A percentile compares a stretch with the other conserved stretches of the same genome.
Conservation (phyloP, 2,888 invertebrate species). For the Drosophila ezoana region DNA sequence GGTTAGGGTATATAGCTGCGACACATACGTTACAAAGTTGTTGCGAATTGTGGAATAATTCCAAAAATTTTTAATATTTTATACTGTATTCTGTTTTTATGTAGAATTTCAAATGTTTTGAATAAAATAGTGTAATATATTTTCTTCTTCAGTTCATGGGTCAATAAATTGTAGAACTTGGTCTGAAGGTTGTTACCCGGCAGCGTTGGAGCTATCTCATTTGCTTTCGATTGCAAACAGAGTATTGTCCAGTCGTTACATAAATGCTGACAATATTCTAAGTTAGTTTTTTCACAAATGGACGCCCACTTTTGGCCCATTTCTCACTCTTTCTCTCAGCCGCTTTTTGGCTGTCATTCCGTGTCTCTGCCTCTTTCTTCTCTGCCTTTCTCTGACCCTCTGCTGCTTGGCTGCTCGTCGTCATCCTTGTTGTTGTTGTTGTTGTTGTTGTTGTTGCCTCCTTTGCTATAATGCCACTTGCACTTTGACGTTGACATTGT, state of each 20-base stretch:
- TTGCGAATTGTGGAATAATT: too few relatives aligned
- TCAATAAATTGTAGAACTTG: too few relatives aligned
- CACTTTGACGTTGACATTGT: slow-evolving; percentile 78
- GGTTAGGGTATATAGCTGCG: neutral
- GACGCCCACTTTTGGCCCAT: slow-evolving; percentile 39
- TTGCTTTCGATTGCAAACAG: neutral
- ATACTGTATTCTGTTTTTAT: too few relatives aligned
- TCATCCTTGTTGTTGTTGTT: slow-evolving; percentile 26
- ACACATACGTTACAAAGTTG: too few relatives aligned
- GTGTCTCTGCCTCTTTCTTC: slow-evolving; percentile 25
- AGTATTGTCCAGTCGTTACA: neutral
- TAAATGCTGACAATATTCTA: neutral
- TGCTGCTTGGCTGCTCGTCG: slow-evolving; percentile 31
- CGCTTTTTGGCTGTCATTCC: slow-evolving; percentile 45
- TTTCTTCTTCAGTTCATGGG: too few relatives aligned
- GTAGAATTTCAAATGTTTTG: too few relatives aligned
- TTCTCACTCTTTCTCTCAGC: slow-evolving; percentile 33
- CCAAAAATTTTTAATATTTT: too few relatives aligned
- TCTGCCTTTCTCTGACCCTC: slow-evolving; percentile 1
- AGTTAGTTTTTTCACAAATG: slow-evolving; percentile 13
- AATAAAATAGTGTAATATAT: too few relatives aligned
- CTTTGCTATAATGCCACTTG: slow-evolving; percentile 76
- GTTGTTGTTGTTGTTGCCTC: slow-evolving; percentile 46
- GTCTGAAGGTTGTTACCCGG: too few relatives aligned
- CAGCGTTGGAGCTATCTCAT: too few relatives aligned